Base-by-base conservation (phyloP, 2,888 invertebrate genomes). In the Stenolophus ochropezus region DNA sequence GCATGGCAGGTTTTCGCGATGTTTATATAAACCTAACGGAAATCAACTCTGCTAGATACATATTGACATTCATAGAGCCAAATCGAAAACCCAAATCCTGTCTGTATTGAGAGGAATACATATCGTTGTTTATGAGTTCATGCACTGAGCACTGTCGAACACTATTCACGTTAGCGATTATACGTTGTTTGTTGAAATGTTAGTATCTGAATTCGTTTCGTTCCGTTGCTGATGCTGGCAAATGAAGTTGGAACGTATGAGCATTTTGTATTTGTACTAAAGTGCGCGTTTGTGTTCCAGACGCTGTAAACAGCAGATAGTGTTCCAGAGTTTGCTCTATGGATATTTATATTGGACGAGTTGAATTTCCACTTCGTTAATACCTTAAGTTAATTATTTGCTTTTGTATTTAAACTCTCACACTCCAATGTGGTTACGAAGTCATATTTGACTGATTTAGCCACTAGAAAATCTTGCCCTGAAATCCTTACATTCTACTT, bases 11-110 rank as follows among this genome's bases (percentile, higher is more conserved):
- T 27, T 69, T 23, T 61, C 11, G 16, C 14, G 61, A 23, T 18
- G 69, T 33, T 21, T 73, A 21, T 42, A 47, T 47, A 8, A 47
- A 47, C 18, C 16, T 21, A 18, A 73, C 5, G 73, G 47, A 73
- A 47, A 73, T 73, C 42, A 73, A 73, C 42, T 73, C 21, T 33
- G 21, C 73, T 47, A 21, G 73, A 73, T 73, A 73, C 47, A 73
- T 73, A 73, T 73, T 73, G 73, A 73, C 73, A 73, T 73, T 73
- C 47, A 73, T 73, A 21, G 21, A 73, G 47, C 47, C 42, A 47
- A 73, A 73, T 47, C 47, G 73, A 73, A 73, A 73, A 25, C 18
- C 69, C 11, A 20, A 69, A 42, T 73, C 49, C 73, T 42, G 21
- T 42, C 27, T 65, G 25, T 65, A 65, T 25, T 27, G 4, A 65